phyloP scores from a whole-genome alignment of 2,113 vertebrate species.

The Nannobrachium achirus region DNA sequence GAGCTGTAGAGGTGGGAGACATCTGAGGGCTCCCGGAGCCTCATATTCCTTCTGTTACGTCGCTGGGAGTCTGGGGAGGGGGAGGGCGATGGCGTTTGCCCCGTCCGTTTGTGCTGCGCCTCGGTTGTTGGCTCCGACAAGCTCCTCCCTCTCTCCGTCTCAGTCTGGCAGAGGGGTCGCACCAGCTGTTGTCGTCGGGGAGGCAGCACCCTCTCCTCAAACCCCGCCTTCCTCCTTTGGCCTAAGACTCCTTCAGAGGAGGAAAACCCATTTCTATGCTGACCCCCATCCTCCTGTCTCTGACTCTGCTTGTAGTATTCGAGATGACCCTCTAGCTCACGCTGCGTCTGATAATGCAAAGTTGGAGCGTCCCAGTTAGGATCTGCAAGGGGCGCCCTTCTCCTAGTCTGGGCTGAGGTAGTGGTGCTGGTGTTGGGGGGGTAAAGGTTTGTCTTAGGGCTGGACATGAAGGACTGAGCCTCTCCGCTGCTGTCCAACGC shows the following conservation, averaged over 20 bases:
- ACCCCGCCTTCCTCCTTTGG: slow-evolving; percentile 71
- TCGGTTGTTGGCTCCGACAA: slow-evolving; percentile 37
- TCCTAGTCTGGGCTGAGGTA: slow-evolving; percentile 70
- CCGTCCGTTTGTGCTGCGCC: slow-evolving; percentile 34
- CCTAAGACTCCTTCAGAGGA: slow-evolving; percentile 54
- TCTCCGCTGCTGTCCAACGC: slow-evolving; percentile 66
- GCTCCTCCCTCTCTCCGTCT: slow-evolving; percentile 59
- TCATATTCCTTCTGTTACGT: slow-evolving; percentile 57
- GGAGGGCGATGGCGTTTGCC: slow-evolving; percentile 32
- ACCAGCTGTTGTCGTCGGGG: slow-evolving; percentile 78
- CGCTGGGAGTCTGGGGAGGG: slow-evolving; percentile 46
- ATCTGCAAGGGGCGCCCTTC: slow-evolving; percentile 57
- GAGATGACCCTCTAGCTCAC: slow-evolving; percentile 13
- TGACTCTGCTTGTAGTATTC: slow-evolving; percentile 52
- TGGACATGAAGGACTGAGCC: slow-evolving; percentile 38
- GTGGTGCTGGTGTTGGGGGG: slow-evolving; percentile 42
- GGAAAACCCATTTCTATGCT: slow-evolving; percentile 55
- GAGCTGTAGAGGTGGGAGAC: slow-evolving; percentile 66
- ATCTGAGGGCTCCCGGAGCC: slow-evolving; percentile 71
- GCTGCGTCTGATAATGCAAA: slow-evolving; percentile 52
- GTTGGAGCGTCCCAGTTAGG: slow-evolving; percentile 67
- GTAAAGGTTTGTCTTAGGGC: slow-evolving; percentile 45
- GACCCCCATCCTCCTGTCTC: slow-evolving; percentile 49
- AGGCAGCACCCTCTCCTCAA: slow-evolving; percentile 71
- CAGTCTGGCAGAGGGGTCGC: slow-evolving; percentile 76